Evolutionary conservation across 1,140 invertebrate species (phyloP).

Genomic region (Cephus cinctus): DNA sequence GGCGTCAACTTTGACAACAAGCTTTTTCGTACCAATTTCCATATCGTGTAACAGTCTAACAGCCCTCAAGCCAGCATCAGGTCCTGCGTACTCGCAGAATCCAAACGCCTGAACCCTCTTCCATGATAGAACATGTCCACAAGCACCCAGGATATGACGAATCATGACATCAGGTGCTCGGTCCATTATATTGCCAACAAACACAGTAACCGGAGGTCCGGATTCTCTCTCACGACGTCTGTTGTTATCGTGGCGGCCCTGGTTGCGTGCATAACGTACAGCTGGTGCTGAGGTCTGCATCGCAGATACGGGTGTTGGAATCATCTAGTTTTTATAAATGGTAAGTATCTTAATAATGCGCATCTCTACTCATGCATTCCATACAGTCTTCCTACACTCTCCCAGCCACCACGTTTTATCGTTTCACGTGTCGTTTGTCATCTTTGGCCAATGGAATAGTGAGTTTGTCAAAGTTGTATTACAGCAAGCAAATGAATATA

Average conservation of each 20-base stretch:
- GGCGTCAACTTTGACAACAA: constrained; percentile 97
- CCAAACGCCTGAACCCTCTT: constrained; percentile 98
- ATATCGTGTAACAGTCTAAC: constrained; percentile 93
- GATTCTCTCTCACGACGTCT: constrained; percentile 47
- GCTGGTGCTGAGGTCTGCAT: constrained; percentile 55
- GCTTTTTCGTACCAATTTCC: constrained; percentile 88
- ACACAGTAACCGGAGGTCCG: constrained; percentile 93
- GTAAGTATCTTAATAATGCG: constrained; percentile 35
- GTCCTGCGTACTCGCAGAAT: constrained; percentile 95
- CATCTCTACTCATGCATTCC: constrained; percentile 36
- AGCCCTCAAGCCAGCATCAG: constrained; percentile 91
- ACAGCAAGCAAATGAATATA: no score
- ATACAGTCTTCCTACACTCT: no score
- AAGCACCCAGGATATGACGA: constrained; percentile 83
- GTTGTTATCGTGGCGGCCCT: constrained; percentile 43
- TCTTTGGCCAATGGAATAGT: no score
- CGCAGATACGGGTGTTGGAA: constrained; percentile 53
- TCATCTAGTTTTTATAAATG: constrained; percentile 47
- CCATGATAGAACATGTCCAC: constrained; percentile 94
- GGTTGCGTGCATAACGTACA: constrained; percentile 47
- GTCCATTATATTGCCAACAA: constrained; percentile 98
- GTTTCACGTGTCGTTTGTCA: no score
- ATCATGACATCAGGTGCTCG: constrained; percentile 94
- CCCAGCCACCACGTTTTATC: no score
- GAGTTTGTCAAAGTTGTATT: no score